Conservation (phyloP, 1,140 invertebrate species). For the Drosophila nikananu region DNA sequence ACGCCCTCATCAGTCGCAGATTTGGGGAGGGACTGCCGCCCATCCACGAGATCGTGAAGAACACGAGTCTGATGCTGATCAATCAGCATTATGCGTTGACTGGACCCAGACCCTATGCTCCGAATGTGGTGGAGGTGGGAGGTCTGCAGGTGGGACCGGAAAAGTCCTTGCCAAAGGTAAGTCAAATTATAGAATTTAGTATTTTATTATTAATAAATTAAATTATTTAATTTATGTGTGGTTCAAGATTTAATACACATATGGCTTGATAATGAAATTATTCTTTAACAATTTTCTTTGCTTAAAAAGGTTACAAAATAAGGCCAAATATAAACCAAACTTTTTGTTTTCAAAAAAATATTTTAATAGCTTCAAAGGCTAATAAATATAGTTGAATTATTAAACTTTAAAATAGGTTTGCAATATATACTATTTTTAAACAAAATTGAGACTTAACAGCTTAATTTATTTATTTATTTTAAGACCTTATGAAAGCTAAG, state of each 20-base stretch:
- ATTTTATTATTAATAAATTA: too few relatives aligned
- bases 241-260: too few relatives aligned
- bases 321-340: background rate
- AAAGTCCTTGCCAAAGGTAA: slow-evolving; percentile 86
- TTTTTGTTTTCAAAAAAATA: too few relatives aligned
- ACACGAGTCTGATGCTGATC: slow-evolving; percentile 87
- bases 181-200: slow-evolving; percentile 24
- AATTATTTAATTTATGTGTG: background rate
- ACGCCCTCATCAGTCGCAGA: slow-evolving; percentile 86
- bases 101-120: slow-evolving; percentile 85
- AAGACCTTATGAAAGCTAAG: too few relatives aligned
- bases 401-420: too few relatives aligned
- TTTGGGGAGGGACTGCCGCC: slow-evolving; percentile 86
- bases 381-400: too few relatives aligned
- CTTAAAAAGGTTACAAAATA: background rate
- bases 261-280: too few relatives aligned
- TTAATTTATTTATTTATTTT: too few relatives aligned
- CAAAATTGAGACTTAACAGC: too few relatives aligned
- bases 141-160: slow-evolving; percentile 86
- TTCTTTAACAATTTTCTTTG: too few relatives aligned
- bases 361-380: too few relatives aligned
- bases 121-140: slow-evolving; percentile 88
- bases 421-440: too few relatives aligned
- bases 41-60: slow-evolving; percentile 86
- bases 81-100: slow-evolving; percentile 87